phyloP scores from a whole-genome alignment of 2,113 vertebrate species.

The Meleagris gallopavo region DNA sequence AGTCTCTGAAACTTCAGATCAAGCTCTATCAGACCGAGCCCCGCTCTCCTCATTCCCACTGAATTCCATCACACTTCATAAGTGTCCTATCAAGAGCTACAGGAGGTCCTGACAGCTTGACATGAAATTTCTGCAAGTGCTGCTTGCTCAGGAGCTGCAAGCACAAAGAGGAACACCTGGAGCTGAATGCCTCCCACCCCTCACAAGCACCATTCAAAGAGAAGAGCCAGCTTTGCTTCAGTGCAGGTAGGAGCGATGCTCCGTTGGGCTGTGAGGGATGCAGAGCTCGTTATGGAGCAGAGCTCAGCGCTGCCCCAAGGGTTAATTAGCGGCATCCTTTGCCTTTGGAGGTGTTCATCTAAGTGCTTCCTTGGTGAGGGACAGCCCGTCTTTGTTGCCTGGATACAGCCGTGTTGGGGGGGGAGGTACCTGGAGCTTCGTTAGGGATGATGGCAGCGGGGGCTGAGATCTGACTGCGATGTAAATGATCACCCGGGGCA shows the following conservation, averaged over 20 bases:
- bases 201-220: neutral
- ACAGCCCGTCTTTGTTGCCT: conserved; percentile 39
- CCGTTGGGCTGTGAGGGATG: neutral
- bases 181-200: neutral
- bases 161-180: neutral
- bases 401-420: neutral
- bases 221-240: neutral
- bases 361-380: neutral
- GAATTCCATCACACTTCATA: neutral
- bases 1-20: neutral
- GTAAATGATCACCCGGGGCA: conserved; percentile 47
- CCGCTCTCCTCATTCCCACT: neutral
- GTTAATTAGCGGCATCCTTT: conserved; percentile 50
- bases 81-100: neutral
- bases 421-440: conserved; percentile 49
- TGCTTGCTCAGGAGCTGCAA: neutral
- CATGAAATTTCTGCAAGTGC: fast-evolving
- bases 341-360: conserved; percentile 6
- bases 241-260: neutral
- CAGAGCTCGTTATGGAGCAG: neutral
- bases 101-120: neutral
- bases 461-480: conserved; percentile 30
- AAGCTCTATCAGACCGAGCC: neutral
- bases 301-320: conserved; percentile 3
- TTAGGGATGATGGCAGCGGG: conserved; percentile 29